These are phyloP conservation scores for Typhlomys cinereus DNA, from an alignment of 2,113 vertebrate genomes.

Conservation along the genomic window DNA sequence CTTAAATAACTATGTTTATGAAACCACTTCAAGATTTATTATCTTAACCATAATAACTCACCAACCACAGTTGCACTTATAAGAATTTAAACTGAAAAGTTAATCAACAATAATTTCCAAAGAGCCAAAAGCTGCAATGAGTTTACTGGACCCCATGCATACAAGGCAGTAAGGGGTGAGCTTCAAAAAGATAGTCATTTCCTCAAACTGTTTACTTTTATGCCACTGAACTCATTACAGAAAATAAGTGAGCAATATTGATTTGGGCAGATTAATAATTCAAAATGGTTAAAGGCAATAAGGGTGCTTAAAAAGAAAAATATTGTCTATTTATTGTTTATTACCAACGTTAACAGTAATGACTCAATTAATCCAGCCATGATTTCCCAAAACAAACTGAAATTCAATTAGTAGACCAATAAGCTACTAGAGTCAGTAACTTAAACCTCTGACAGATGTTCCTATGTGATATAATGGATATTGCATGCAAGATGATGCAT, in stretches of 20 bases:
- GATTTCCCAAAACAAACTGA: conserved; percentile 56
- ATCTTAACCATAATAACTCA: conserved; percentile 73
- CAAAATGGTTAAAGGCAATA: conserved; percentile 74
- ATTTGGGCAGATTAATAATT: conserved; percentile 80
- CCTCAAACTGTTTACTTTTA: conserved; percentile 68
- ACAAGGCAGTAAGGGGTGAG: conserved; percentile 12
- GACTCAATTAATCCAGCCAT: conserved; percentile 65
- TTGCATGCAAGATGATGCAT: conserved; percentile 13
- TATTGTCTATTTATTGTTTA: conserved; percentile 75
- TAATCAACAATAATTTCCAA: conserved; percentile 83
- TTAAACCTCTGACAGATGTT: conserved; percentile 37
- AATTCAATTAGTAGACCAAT: conserved; percentile 52
- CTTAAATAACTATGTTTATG: conserved; percentile 79
- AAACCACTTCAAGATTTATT: conserved; percentile 82
- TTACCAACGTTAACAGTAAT: conserved; percentile 64
- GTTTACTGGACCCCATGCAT: conserved; percentile 54
- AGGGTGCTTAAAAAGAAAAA: conserved; percentile 61
- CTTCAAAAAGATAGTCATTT: conserved; percentile 68
- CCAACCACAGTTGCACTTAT: conserved; percentile 77
- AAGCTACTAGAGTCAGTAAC: conserved; percentile 2
- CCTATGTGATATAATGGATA: conserved; percentile 67
- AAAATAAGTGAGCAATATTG: conserved; percentile 81
- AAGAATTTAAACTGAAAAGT: conserved; percentile 81
- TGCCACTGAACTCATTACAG: conserved; percentile 75
- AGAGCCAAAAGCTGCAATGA: conserved; percentile 63